These are phyloP conservation scores for Athripsodes cinereus DNA, from an alignment of 2,888 invertebrate genomes.

Conservation along the genomic window DNA sequence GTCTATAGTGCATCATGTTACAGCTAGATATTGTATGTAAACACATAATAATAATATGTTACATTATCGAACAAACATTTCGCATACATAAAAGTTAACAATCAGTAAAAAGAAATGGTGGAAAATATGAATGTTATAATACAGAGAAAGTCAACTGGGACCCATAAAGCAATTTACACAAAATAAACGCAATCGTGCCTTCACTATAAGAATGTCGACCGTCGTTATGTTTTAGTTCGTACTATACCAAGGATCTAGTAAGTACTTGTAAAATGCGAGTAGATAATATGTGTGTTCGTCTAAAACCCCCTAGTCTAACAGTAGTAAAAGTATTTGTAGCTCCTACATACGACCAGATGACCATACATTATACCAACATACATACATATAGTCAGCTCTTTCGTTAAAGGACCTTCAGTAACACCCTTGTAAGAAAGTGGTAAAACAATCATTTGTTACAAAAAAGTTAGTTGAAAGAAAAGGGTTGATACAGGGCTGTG, in stretches of 20 bases:
- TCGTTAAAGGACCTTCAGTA: constrained; percentile 16
- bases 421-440: constrained; percentile 22
- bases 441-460: constrained; percentile 27
- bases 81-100: background rate
- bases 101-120: background rate
- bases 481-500: background rate
- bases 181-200: constrained; percentile 8
- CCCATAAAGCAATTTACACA: constrained; percentile 1
- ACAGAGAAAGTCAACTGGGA: background rate
- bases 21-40: too few relatives aligned
- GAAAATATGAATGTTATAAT: constrained; percentile 1
- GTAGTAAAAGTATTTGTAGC: background rate
- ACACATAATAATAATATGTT: too few relatives aligned
- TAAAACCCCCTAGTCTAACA: background rate
- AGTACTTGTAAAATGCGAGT: too few relatives aligned
- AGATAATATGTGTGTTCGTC: background rate
- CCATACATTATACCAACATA: constrained; percentile 22
- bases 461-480: constrained; percentile 17
- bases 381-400: background rate
- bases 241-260: background rate
- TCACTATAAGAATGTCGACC: constrained; percentile 6
- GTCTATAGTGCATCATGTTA: too few relatives aligned
- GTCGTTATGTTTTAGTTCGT: background rate
- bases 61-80: too few relatives aligned
- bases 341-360: background rate